Conservation (phyloP, 2,797 vertebrate genomes). For the Poecilia picta region DNA sequence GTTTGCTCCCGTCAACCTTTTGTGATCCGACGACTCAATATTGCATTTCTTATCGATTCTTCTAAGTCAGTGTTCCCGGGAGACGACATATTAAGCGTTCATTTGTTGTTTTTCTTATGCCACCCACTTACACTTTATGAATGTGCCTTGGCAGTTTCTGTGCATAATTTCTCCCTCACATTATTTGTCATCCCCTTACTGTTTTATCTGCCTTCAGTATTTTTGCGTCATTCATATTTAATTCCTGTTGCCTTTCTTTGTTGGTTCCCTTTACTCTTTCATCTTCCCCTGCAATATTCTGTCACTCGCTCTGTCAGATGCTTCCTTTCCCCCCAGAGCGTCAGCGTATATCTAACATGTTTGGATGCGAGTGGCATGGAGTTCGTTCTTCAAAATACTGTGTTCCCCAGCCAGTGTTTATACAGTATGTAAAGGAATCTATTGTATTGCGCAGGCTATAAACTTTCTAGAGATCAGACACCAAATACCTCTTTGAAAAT, state of each 20-base stretch:
- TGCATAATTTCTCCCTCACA: conserved; percentile 31
- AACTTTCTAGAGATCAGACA: conserved; percentile 1
- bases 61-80: conserved; percentile 15
- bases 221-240: conserved; percentile 37
- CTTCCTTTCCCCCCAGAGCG: conserved; percentile 12
- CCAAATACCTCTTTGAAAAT: not conserved
- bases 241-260: conserved; percentile 33
- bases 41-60: conserved; percentile 10
- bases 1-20: not conserved
- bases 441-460: not conserved
- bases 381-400: conserved; percentile 24
- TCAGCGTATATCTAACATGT: conserved; percentile 11
- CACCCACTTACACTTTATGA: conserved; percentile 20
- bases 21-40: conserved; percentile 12
- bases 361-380: conserved; percentile 20
- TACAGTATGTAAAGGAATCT: not conserved
- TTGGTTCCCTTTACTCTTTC: conserved; percentile 41
- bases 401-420: conserved; percentile 2
- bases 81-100: conserved; percentile 21
- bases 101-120: not conserved
- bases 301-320: conserved; percentile 14
- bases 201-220: conserved; percentile 39
- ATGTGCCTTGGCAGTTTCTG: conserved; percentile 22
- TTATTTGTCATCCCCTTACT: conserved; percentile 34
- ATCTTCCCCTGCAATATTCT: conserved; percentile 53